Base-by-base conservation (phyloP, 2,888 invertebrate species). In the Cryptus viduatorius region DNA sequence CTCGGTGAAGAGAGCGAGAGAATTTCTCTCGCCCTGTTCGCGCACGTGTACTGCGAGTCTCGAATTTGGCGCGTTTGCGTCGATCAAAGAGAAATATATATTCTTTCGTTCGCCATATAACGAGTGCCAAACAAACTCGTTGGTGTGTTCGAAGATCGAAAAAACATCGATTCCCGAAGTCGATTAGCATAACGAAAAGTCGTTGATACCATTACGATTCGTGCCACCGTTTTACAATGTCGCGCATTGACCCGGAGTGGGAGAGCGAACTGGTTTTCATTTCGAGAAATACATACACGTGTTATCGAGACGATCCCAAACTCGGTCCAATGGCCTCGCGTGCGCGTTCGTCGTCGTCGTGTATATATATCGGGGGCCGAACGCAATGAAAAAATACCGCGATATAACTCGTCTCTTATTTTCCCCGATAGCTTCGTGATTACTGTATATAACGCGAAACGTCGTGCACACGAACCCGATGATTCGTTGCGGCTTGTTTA, bases 131-230 rank as follows among this genome's bases (percentile, higher is more conserved):
- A 56, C 29, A 16, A 29, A 50, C 16, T 68, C 37, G 8, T 42
- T 16, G 44, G 14, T 42, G 61, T 44, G 50, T 64, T 69, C 24
- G 56, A 42, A 37, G 44, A 56, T 24, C 19, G 71, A 37, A 61
- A 56, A 75, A 83, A 73, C 59, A 75, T 73, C 75, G 76, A 29
- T 59, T 69, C 69, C 44, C 19, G 16, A 53, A 75, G 37, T 19
- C 73, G 84, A 84, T 84, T 84, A 84, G 78, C 84, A 84, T 84
- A 84, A 82, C 82, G 81, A 78, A 82, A 79, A 82, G 82, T 69
- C 68, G 77, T 72, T 82, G 78, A 82, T 85, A 82, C 79, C 79
- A 82, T 82, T 85, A 7, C 59, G 59, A 61, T 61, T 12, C 59
- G 0, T n/a, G 59, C 59, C 59, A n/a, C 59, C 59, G 59, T 31